Evolutionary conservation across 2,888 invertebrate genomes (phyloP).

Genomic region (Artemia sp.): DNA sequence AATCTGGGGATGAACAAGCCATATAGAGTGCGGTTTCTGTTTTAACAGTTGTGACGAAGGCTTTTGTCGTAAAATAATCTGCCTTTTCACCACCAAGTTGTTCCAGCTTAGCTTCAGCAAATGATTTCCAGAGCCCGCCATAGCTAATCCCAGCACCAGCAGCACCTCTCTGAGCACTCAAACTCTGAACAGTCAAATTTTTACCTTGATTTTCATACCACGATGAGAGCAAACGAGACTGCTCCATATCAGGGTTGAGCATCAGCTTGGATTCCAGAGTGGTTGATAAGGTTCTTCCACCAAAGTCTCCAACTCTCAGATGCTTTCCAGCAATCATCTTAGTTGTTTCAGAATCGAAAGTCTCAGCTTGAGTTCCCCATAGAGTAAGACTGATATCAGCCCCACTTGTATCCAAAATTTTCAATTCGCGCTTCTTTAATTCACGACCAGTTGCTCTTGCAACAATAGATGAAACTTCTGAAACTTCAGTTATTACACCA

Average conservation of each 20-base stretch:
- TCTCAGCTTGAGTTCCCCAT: slow-evolving; percentile 78
- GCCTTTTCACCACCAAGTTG: slow-evolving; percentile 60
- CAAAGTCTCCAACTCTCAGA: slow-evolving; percentile 67
- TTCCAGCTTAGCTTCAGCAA: slow-evolving; percentile 52
- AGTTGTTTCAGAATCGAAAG: slow-evolving; percentile 53
- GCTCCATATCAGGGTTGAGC: slow-evolving; percentile 72
- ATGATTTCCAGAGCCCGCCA: slow-evolving; percentile 47
- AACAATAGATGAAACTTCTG: slow-evolving; percentile 53
- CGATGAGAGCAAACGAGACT: slow-evolving; percentile 63
- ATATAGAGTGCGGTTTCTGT: slow-evolving; percentile 73
- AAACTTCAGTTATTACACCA: slow-evolving; percentile 58
- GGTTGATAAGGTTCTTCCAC: slow-evolving; percentile 41
- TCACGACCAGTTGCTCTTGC: slow-evolving; percentile 59
- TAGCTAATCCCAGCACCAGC: slow-evolving; percentile 30
- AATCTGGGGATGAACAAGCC: slow-evolving; percentile 70
- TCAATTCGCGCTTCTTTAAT: slow-evolving; percentile 71
- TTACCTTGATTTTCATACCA: slow-evolving; percentile 76
- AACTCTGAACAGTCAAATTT: slow-evolving; percentile 41
- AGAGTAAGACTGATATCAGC: slow-evolving; percentile 60
- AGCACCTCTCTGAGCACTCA: slow-evolving; percentile 33
- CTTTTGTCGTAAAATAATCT: slow-evolving; percentile 63
- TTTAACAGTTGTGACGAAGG: slow-evolving; percentile 55
- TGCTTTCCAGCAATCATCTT: slow-evolving; percentile 75
- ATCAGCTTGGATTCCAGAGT: slow-evolving; percentile 34
- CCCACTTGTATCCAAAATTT: slow-evolving; percentile 65